Evolutionary conservation across 2,113 vertebrate species (phyloP), one percentile per base, ranked within the genome.

Genomic region (Pontoporia blainvillei): DNA sequence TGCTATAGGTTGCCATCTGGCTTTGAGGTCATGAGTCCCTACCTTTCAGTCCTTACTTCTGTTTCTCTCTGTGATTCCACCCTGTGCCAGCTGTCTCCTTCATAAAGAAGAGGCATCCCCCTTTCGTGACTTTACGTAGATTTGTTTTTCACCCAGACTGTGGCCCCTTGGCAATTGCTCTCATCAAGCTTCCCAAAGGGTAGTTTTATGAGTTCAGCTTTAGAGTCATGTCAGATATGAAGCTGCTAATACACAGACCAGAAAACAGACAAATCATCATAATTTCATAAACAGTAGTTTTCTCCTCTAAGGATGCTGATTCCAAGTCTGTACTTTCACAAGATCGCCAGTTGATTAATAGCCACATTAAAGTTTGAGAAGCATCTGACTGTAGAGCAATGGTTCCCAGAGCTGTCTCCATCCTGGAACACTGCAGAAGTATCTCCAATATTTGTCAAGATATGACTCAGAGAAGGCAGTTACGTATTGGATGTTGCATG

Each of bases 341-440:
- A 85, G 34, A 8, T n/a, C 46, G 4, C 5, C 3, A 8, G 8
- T 8, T 44, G 41, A 49, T 31, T 86, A 31, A 23, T 17, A 73
- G 61, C 10, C 20, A 62, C 25, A 10, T 27, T 52, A 11, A 90
- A 76, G 36, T 83, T 36, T 66, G 76, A 59, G 31, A 67, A 10
- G 27, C 3, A 13, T 36, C 76, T 36, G 52, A 57, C 79, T 72
- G 14, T 18, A 44, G n/a, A 62, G 15, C 3, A 0, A 13, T 44
- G 1, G 54, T 36, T 36, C 76, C 15, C 66, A 27, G 39, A 0
- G 1, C 31, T 11, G 0, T 52, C 46, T 64, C 72, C 44, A 44
- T 82, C 29, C 8, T 13, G 11, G 12, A 0, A 18, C 3, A 1
- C 29, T 49, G 2, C 1, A 46, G 18, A 54, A 46, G 36, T 8